Evolutionary conservation across 2,888 invertebrate species (phyloP).

Genomic region (Trypoxylon attenuatum): DNA sequence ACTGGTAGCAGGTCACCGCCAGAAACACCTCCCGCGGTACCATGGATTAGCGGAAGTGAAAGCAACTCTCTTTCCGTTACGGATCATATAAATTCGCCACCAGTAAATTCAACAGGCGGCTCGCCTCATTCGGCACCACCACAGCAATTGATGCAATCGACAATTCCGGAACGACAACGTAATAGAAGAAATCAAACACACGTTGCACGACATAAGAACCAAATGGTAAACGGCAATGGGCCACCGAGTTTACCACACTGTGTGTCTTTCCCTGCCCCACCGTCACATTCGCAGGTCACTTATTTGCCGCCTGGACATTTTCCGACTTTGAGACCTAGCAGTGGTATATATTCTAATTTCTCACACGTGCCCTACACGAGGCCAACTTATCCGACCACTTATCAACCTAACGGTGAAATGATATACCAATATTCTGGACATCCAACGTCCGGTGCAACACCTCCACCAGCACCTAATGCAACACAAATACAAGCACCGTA

Average conservation of each 20-base stretch:
- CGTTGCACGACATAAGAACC: slow-evolving; percentile 69
- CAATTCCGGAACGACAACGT: slow-evolving; percentile 63
- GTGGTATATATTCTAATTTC: slow-evolving; percentile 69
- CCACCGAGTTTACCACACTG: slow-evolving; percentile 67
- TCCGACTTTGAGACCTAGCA: slow-evolving; percentile 66
- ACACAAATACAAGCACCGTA: slow-evolving; percentile 67
- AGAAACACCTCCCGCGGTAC: slow-evolving; percentile 78
- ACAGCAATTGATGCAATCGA: slow-evolving; percentile 56
- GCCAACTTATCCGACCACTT: slow-evolving; percentile 71
- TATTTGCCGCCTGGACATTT: slow-evolving; percentile 71
- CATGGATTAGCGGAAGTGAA: slow-evolving; percentile 67
- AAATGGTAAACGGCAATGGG: slow-evolving; percentile 69
- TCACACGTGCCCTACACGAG: slow-evolving; percentile 69
- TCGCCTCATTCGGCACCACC: slow-evolving; percentile 74
- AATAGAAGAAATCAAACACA: slow-evolving; percentile 65
- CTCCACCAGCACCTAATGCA: slow-evolving; percentile 64
- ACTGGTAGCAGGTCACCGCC: slow-evolving; percentile 77
- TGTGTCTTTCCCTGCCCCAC: slow-evolving; percentile 67
- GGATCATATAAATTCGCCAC: slow-evolving; percentile 54
- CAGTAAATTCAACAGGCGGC: slow-evolving; percentile 74
- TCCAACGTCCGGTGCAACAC: slow-evolving; percentile 66
- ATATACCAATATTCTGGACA: slow-evolving; percentile 71
- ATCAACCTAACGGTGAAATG: slow-evolving; percentile 77
- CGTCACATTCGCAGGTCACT: slow-evolving; percentile 63
- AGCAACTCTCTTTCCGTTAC: slow-evolving; percentile 55